phyloP scores from a whole-genome alignment of 2,797 vertebrate genomes.

The Mallotus villosus region DNA sequence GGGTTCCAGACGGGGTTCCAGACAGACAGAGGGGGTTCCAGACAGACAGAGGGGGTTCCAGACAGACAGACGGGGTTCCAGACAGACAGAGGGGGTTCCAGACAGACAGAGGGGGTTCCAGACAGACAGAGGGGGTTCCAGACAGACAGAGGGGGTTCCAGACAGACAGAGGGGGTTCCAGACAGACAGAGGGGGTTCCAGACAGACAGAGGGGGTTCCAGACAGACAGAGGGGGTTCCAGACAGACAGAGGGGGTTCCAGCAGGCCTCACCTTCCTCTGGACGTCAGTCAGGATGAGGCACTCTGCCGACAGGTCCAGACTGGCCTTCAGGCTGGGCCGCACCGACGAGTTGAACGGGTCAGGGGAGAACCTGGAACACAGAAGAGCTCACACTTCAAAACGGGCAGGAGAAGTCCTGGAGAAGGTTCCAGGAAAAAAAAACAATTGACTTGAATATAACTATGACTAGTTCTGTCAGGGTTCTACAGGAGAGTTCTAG shows the following conservation, averaged over 20 bases:
- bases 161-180: not conserved
- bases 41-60: not conserved
- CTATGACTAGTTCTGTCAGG: too few species aligned
- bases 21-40: not conserved
- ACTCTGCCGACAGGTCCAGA: slow-evolving; percentile 92
- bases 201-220: not conserved
- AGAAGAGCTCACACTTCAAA: not conserved
- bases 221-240: not conserved
- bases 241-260: not conserved
- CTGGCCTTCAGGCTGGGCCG: slow-evolving; percentile 92
- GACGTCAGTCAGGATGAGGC: slow-evolving; percentile 93
- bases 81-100: not conserved
- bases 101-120: not conserved
- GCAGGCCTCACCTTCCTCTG: slow-evolving; percentile 86
- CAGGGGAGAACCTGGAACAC: slow-evolving; percentile 86
- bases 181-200: not conserved
- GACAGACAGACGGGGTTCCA: too few species aligned
- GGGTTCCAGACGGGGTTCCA: too few species aligned
- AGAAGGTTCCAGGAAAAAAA: not conserved
- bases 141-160: not conserved
- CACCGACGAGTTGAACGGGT: slow-evolving; percentile 86
- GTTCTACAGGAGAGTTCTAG: not conserved
- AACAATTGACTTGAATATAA: not conserved
- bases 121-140: not conserved
- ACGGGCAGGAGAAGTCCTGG: not conserved